A percentile compares a stretch with the other conserved stretches of the same genome.
These are phyloP conservation scores for Lysiphlebus fabarum DNA, from an alignment of 1,140 invertebrate genomes.

Conservation along the genomic window DNA sequence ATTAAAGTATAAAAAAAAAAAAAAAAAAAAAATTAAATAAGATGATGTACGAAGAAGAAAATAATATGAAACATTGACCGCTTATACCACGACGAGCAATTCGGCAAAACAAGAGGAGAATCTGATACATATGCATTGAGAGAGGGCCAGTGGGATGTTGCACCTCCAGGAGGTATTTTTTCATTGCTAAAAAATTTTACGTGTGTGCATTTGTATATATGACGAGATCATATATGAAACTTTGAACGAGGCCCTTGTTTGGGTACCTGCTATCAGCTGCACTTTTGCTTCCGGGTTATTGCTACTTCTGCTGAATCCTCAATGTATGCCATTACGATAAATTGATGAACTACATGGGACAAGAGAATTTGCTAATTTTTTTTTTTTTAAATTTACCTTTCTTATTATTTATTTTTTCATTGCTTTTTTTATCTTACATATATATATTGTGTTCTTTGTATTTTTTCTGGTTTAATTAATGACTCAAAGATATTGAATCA, in stretches of 20 bases:
- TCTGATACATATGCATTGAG: not conserved
- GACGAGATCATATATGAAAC: no score
- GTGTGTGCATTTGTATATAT: no score
- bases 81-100: slow-evolving; percentile 7
- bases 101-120: slow-evolving; percentile 8
- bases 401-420: no score
- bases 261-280: not conserved
- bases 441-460: no score
- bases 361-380: no score
- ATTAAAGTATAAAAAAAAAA: slow-evolving; percentile 18
- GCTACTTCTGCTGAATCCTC: no score
- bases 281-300: slow-evolving; percentile 4
- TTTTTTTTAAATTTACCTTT: no score
- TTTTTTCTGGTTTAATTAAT: no score
- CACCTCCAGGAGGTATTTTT: slow-evolving; percentile 17
- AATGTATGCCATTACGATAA: not conserved
- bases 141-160: slow-evolving; percentile 1
- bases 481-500: no score
- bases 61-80: slow-evolving; percentile 4
- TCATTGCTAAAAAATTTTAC: not conserved
- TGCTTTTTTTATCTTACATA: no score
- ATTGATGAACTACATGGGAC: slow-evolving; percentile 5
- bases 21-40: slow-evolving; percentile 5
- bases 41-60: slow-evolving; percentile 18
- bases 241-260: not conserved